Conservation (phyloP, 2,113 vertebrate species). For the Channa maculata region DNA sequence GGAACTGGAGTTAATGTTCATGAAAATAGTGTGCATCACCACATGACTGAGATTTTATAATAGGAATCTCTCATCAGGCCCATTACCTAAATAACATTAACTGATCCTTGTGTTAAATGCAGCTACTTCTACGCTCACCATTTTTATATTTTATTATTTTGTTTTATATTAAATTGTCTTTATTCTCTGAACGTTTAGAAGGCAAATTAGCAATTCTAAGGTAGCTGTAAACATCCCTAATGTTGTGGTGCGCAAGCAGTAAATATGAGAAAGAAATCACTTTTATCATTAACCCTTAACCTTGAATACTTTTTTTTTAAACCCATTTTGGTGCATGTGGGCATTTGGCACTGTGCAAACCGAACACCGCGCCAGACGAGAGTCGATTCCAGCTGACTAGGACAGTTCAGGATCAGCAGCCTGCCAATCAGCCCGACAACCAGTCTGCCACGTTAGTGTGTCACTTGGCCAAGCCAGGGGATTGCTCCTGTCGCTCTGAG, state of each 20-base stretch:
- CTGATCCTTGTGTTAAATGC: background rate
- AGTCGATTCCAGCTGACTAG: slow-evolving; percentile 3
- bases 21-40: background rate
- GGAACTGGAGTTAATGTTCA: background rate
- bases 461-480: slow-evolving; percentile 50
- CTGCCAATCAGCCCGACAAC: slow-evolving; percentile 42
- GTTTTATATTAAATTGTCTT: too few species aligned
- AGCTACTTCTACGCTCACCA: too few species aligned
- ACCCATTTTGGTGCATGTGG: background rate
- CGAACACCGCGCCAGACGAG: background rate
- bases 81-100: background rate
- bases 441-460: slow-evolving; percentile 47
- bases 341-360: slow-evolving; percentile 13
- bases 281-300: slow-evolving; percentile 16
- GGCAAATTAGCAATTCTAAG: background rate
- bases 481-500: slow-evolving; percentile 59
- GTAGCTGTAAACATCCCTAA: background rate
- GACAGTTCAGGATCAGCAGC: slow-evolving; percentile 52
- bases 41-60: background rate
- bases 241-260: background rate
- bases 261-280: background rate
- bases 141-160: too few species aligned
- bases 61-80: background rate
- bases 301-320: background rate
- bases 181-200: too few species aligned